A percentile compares a stretch with the other conserved stretches of the same genome.
Evolutionary conservation across 2,797 vertebrate genomes (phyloP).

Genomic region (Mus caroli): DNA sequence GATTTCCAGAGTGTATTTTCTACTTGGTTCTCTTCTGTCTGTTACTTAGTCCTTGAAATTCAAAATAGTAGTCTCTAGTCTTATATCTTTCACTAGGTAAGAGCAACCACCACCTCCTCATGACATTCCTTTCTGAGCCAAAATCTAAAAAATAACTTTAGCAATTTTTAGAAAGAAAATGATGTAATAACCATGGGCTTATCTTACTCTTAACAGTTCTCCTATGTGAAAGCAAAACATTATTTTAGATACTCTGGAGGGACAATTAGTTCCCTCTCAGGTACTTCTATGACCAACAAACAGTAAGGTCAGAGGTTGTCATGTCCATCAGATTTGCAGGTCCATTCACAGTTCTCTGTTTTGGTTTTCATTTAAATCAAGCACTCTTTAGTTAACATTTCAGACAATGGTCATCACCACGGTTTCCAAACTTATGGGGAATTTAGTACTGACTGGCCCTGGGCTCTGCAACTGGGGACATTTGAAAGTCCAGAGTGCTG

Average conservation of each 20-base stretch:
- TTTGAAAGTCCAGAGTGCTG: not conserved
- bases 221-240: not conserved
- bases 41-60: not conserved
- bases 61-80: not conserved
- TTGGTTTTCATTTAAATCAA: constrained; percentile 43
- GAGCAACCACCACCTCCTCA: not conserved
- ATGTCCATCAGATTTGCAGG: not conserved
- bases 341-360: not conserved
- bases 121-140: not conserved
- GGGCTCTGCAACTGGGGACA: not conserved
- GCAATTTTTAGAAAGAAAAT: not conserved
- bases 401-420: not conserved
- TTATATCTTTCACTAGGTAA: not conserved
- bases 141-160: not conserved
- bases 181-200: not conserved
- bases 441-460: not conserved
- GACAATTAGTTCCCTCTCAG: not conserved
- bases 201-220: not conserved
- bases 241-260: not conserved
- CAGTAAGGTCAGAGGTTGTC: not conserved
- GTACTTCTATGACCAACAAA: not conserved
- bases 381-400: not conserved
- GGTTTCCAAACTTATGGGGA: not conserved
- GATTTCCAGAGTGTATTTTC: not conserved
- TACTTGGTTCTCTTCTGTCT: not conserved